phyloP scores from a whole-genome alignment of 1,140 invertebrate genomes.

The Nasonia vitripennis region DNA sequence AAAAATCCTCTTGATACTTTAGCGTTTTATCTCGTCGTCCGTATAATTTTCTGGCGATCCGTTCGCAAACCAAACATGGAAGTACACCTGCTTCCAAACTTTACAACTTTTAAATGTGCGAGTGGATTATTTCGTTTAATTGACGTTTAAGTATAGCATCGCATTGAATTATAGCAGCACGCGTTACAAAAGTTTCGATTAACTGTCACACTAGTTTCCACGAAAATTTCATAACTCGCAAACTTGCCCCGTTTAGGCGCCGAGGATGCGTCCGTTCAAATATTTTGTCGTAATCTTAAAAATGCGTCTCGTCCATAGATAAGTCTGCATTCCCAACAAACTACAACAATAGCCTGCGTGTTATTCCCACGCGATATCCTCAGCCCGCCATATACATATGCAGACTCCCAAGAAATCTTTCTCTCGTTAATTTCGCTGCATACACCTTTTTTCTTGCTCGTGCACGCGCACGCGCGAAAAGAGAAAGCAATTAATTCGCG shows the following conservation, averaged over 20 bases:
- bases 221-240: too few species aligned
- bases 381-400: not conserved
- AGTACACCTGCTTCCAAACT: not conserved
- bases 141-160: too few species aligned
- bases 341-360: not conserved
- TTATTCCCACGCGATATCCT: constrained; percentile 10
- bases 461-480: not conserved
- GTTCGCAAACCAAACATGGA: not conserved
- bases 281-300: constrained; percentile 3
- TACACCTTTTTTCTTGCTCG: not conserved
- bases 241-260: too few species aligned
- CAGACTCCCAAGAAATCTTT: not conserved
- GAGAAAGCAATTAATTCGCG: constrained; percentile 18
- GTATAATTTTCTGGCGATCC: not conserved
- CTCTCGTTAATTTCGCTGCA: not conserved
- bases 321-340: not conserved
- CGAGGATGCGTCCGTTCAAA: not conserved
- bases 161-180: too few species aligned
- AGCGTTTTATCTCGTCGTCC: not conserved
- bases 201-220: too few species aligned
- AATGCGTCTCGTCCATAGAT: not conserved
- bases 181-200: too few species aligned
- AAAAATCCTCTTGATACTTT: not conserved
- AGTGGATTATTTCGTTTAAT: too few species aligned
- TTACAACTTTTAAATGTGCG: too few species aligned